phyloP scores from a whole-genome alignment of 2,888 invertebrate species.

The Drosophila fulvimacula region DNA sequence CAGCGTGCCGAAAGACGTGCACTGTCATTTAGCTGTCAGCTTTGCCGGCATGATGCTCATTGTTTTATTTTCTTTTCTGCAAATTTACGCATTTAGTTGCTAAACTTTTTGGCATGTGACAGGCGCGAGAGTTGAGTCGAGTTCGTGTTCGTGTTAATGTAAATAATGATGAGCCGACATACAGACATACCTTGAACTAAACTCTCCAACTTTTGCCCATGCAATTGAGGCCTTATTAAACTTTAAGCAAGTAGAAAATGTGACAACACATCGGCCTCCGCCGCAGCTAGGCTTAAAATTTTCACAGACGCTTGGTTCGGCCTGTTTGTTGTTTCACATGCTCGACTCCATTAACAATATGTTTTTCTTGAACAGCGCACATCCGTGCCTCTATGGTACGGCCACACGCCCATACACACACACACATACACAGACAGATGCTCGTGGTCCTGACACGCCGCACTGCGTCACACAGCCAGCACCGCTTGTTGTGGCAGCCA shows the following conservation, averaged over 20 bases:
- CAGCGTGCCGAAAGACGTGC: conserved; percentile 31
- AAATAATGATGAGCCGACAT: conserved; percentile 37
- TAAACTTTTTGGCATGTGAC: conserved; percentile 59
- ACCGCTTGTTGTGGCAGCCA: conserved; percentile 31
- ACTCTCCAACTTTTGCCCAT: conserved; percentile 40
- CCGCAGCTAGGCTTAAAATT: conserved; percentile 6
- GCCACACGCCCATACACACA: neutral
- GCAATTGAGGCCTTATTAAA: conserved; percentile 55
- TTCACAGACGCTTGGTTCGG: conserved; percentile 20
- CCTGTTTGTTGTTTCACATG: conserved; percentile 76
- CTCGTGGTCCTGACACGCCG: conserved; percentile 23
- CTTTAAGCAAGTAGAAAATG: conserved; percentile 38
- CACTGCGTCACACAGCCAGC: conserved; percentile 16
- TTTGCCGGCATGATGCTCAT: conserved; percentile 55
- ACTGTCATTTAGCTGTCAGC: conserved; percentile 72
- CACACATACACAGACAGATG: neutral
- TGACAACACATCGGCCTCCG: conserved; percentile 15
- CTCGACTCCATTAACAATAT: conserved; percentile 77
- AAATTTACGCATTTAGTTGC: conserved; percentile 45
- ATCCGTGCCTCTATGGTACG: neutral
- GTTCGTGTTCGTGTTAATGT: conserved; percentile 48
- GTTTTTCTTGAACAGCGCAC: conserved; percentile 63
- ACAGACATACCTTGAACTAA: conserved; percentile 28
- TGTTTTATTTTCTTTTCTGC: conserved; percentile 45
- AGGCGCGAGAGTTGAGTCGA: conserved; percentile 35